Evolutionary conservation across 2,888 invertebrate species (phyloP), one percentile per base, ranked within the genome.

Genomic region (Platerodrilus igneus): DNA sequence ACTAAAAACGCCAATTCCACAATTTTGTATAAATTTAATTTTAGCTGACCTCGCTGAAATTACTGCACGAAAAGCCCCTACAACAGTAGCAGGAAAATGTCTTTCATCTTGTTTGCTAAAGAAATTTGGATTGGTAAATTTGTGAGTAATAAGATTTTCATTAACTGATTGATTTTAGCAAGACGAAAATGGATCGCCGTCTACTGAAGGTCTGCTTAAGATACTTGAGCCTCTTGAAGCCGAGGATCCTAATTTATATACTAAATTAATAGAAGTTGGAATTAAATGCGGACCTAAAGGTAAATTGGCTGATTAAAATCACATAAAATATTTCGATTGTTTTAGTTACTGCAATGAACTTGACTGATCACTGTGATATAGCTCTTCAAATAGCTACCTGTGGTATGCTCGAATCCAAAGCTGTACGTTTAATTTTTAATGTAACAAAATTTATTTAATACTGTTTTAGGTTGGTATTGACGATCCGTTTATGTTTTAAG

Each of bases 51-150:
- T 56, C 8, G 31, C 45, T 4, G 41, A 41, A 13, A 25, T 58
- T 23, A 50, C 70, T 34, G 55, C 64, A 17, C 67, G 70, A 42
- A 65, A 69, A 45, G 37, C 69, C 16, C 72, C 75, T 0, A 59
- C 65, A 1, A 64, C 25, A 14, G 34, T 53, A 9, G 62, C 57
- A 22, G 68, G 67, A 1, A 70, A 67, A 48, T 76, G 75, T 48
- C 58, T 74, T 21, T 47, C 71, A 36, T 69, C 70, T 4, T 76
- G 75, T 40, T 59, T 73, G 14, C 70, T 68, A 40, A 70, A 57
- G 51, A 71, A 67, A 47, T 56, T 68, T 31, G 63, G 66, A 39
- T 66, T 72, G 64, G 75, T 75, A 60, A 68, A 26, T 26, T 18
- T 1, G 15, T 11, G 22, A 22, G 14, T 22, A 5, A 15, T 3